Evolutionary conservation across 2,113 vertebrate species (phyloP).

Genomic region (Nipponia nippon): DNA sequence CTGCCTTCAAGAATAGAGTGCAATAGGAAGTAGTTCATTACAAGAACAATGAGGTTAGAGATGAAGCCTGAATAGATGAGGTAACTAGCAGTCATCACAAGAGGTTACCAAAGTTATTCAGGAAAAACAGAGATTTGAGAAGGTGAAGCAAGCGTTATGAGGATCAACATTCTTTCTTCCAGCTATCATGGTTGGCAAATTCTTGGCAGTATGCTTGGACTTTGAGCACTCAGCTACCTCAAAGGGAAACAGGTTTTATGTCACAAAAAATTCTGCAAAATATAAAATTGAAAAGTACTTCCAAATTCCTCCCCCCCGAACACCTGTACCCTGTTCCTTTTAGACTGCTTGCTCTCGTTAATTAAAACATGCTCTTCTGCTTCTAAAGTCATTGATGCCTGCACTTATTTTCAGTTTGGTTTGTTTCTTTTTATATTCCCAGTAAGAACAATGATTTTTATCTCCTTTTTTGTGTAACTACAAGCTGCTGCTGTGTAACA

Average conservation of each 20-base stretch:
- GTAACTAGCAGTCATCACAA: not conserved
- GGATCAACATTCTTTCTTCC: not conserved
- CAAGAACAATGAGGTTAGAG: not conserved
- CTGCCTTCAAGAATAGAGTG: not conserved
- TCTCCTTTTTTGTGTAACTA: slow-evolving; percentile 16
- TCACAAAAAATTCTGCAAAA: not conserved
- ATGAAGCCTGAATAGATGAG: not conserved
- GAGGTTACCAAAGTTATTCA: not conserved
- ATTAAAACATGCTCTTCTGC: not conserved
- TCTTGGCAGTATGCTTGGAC: not conserved
- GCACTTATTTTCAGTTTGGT: not conserved
- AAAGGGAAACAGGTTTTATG: not conserved
- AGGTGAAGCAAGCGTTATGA: not conserved
- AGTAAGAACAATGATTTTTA: slow-evolving; percentile 42
- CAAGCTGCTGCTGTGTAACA: slow-evolving; percentile 37
- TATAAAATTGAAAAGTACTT: not conserved
- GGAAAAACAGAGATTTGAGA: not conserved
- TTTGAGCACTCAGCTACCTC: not conserved
- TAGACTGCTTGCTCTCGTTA: not conserved
- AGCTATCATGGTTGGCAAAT: not conserved
- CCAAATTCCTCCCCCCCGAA: not conserved
- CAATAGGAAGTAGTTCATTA: not conserved
- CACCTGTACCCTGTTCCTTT: not conserved
- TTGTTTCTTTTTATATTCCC: slow-evolving; percentile 2
- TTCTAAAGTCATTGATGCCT: not conserved